Evolutionary conservation across 92 coral and sea anemone species (phyloP).

Genomic region (Blastomussa wellsi): DNA sequence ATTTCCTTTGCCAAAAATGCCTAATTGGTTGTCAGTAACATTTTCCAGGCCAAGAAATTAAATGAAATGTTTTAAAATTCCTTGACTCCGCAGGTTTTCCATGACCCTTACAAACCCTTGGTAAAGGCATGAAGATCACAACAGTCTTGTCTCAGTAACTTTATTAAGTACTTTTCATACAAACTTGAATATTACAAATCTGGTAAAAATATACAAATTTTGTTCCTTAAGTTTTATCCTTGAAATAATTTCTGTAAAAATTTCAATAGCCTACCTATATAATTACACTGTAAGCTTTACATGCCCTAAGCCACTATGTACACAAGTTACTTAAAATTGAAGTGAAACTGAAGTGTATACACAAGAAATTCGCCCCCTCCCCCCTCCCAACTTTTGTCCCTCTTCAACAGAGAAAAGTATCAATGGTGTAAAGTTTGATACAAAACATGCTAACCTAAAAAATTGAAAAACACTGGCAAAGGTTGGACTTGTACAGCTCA

Average conservation of each 20-base stretch:
- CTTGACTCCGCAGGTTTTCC: too few species aligned
- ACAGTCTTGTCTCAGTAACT: constrained; percentile 4
- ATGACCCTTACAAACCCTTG: too few species aligned
- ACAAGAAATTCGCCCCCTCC: constrained; percentile 10
- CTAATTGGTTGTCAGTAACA: too few species aligned
- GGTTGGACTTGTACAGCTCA: background rate
- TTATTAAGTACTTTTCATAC: constrained; percentile 29
- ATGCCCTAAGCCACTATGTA: constrained; percentile 21
- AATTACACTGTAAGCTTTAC: constrained; percentile 36
- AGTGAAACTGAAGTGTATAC: background rate
- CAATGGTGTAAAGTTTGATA: constrained; percentile 10
- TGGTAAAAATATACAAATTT: constrained; percentile 32
- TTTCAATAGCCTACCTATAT: constrained; percentile 45
- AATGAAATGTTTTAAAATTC: too few species aligned
- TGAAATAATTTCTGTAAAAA: constrained; percentile 18
- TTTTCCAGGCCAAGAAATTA: background rate
- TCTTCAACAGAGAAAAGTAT: background rate
- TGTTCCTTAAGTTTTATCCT: background rate
- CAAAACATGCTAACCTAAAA: constrained; percentile 10
- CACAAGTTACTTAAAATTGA: constrained; percentile 3
- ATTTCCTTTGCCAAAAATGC: too few species aligned
- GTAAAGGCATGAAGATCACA: background rate
- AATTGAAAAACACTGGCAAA: constrained; percentile 6
- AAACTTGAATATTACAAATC: constrained; percentile 20
- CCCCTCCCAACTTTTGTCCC: background rate